phyloP scores from a whole-genome alignment of 2,797 vertebrate genomes.

The Cichlasoma orientale region DNA sequence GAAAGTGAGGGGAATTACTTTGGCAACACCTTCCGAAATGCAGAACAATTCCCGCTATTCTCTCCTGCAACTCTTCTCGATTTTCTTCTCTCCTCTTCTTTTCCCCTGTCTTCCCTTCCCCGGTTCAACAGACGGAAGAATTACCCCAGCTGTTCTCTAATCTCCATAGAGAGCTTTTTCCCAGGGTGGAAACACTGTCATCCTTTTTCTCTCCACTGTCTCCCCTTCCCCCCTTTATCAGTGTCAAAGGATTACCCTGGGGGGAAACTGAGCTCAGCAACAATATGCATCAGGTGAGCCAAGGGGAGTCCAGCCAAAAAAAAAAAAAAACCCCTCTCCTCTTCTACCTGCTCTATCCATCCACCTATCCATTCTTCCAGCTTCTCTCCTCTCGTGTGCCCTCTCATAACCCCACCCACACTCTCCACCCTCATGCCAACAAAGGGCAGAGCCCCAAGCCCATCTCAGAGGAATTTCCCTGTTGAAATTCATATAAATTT shows the following conservation, averaged over 20 bases:
- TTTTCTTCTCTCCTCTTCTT: conserved; percentile 5
- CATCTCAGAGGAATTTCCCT: conserved; percentile 69
- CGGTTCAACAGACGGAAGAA: conserved; percentile 58
- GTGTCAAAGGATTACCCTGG: conserved; percentile 75
- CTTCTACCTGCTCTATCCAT: conserved; percentile 39
- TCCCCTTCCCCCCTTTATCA: conserved; percentile 64
- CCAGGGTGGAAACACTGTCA: conserved; percentile 73
- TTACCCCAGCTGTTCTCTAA: conserved; percentile 64
- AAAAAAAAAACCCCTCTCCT: conserved; percentile 35
- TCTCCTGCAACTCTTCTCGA: conserved; percentile 1
- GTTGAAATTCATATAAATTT: conserved; percentile 74
- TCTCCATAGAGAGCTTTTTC: conserved; percentile 69
- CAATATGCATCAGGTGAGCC: conserved; percentile 62
- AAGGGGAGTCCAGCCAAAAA: conserved; percentile 41
- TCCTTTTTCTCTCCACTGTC: conserved; percentile 61
- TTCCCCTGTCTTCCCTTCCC: conserved; percentile 21
- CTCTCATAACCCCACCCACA: conserved; percentile 33
- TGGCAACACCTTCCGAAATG: conserved; percentile 33
- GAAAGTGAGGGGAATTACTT: conserved; percentile 9
- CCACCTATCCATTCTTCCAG: conserved; percentile 2
- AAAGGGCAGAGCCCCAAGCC: conserved; percentile 46
- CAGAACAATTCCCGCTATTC: conserved; percentile 3
- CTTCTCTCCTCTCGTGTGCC: conserved; percentile 12
- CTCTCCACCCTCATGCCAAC: conserved; percentile 52
- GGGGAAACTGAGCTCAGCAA: conserved; percentile 59